Base-by-base conservation (phyloP, 2,113 vertebrate genomes). In the Alexandromys fortis region DNA sequence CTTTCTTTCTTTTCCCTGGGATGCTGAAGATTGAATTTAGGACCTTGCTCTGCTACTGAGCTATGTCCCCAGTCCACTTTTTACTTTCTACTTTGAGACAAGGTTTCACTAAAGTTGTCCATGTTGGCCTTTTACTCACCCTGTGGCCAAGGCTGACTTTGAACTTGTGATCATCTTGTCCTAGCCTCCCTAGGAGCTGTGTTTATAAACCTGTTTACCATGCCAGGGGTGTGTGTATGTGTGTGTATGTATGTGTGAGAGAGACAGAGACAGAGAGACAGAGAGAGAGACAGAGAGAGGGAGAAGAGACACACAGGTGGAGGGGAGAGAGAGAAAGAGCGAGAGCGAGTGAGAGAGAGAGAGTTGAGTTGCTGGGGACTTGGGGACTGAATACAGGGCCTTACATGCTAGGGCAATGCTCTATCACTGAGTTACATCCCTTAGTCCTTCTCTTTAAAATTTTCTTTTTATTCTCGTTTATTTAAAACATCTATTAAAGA, bases 401-500 rank as follows among this genome's bases (percentile, higher is more conserved):
- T 82, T 82, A 24, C 7, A 38, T 82, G 79, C 35, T 83, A 21
- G 42, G 63, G 12, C 12, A 86, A 63, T 47, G 42, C 28, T 86
- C 17, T 35, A 6, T 67, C 17, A 35, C 42, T 22, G 17, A 86
- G n/a, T 30, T 28, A 5, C 2, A 13, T 42, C 42, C n/a, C 58
- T 42, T 42, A 63, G n/a, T 63, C 58, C 35, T 58, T 24, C 49
- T 83, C n/a, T 0, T 38, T 65, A 45, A 87, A 10, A 67, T 92
- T 73, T 70, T 92, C 24, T 92, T 61, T 77, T 61, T 77, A 73
- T 38, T 4, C 12, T 79, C 30, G 82, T 91, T 94, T 96, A 91
- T 72, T 93, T 55, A 92, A 72, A 45, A 72, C 38, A 76, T 79
- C 58, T 93, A 70, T 76, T 78, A 72, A 86, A 47, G 75, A 61